These are phyloP conservation scores for Dromiciops gliroides DNA, from an alignment of 2,113 vertebrate genomes.

Conservation along the genomic window DNA sequence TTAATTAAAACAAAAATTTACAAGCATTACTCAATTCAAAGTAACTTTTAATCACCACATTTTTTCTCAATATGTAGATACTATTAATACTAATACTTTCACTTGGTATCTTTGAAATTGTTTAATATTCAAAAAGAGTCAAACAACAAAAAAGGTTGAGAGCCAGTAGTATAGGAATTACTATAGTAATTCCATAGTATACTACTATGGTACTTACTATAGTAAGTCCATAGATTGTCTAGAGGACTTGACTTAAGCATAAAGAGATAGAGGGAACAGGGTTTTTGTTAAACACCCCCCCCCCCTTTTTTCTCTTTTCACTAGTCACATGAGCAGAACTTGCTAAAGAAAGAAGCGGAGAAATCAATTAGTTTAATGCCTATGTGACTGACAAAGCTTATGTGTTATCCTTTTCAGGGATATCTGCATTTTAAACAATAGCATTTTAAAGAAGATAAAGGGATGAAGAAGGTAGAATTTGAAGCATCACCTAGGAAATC, in stretches of 20 bases:
- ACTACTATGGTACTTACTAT: too few species aligned
- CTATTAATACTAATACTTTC: neutral
- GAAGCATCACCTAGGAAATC: too few species aligned
- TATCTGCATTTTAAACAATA: neutral
- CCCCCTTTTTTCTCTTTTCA: neutral
- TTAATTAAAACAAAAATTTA: neutral
- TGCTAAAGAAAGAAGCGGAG: neutral
- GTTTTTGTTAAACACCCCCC: slow-evolving; percentile 15
- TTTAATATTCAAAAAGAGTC: slow-evolving; percentile 31
- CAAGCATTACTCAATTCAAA: neutral
- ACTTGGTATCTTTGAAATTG: slow-evolving; percentile 19
- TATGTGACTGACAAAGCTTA: neutral
- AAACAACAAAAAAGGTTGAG: neutral
- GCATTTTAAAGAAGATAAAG: neutral
- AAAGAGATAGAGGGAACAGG: neutral
- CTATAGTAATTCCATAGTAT: too few species aligned
- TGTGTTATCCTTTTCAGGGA: neutral
- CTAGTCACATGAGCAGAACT: neutral
- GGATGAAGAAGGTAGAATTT: neutral
- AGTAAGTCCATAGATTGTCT: too few species aligned
- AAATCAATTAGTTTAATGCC: neutral
- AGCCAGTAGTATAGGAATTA: neutral
- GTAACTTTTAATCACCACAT: neutral
- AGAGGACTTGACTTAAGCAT: neutral
- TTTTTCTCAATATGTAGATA: neutral